Evolutionary conservation across 2,888 invertebrate genomes (phyloP).

Genomic region (Scaeva pyrastri): DNA sequence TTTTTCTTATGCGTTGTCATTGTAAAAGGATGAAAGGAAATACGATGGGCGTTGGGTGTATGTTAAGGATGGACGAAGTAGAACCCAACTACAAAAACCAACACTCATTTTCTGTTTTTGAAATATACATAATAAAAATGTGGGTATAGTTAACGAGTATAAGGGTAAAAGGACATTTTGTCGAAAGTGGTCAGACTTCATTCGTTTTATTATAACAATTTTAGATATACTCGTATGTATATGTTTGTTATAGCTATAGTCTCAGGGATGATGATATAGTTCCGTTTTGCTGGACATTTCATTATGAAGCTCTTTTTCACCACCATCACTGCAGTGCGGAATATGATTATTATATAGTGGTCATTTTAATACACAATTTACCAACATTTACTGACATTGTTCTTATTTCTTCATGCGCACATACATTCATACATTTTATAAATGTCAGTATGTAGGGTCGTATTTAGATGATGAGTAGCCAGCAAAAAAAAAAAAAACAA

Average conservation of each 20-base stretch:
- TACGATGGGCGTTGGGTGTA: background rate
- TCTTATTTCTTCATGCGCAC: background rate
- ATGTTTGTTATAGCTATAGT: constrained; percentile 5
- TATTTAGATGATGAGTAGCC: background rate
- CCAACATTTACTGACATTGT: background rate
- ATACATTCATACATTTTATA: too few species aligned
- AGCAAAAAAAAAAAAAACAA: background rate
- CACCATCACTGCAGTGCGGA: constrained; percentile 47
- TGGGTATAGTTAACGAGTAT: background rate
- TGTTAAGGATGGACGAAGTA: background rate
- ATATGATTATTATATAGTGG: constrained; percentile 47
- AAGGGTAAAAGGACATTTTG: constrained; percentile 56
- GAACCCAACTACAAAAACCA: background rate
- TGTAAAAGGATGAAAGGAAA: background rate
- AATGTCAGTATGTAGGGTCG: background rate
- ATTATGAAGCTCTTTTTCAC: constrained; percentile 34
- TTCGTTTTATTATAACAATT: constrained; percentile 37
- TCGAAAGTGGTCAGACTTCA: constrained; percentile 55
- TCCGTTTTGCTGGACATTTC: constrained; percentile 42
- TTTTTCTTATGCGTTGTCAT: constrained; percentile 11
- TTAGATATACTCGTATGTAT: too few species aligned
- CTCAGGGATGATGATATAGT: constrained; percentile 28
- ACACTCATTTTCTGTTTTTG: constrained; percentile 33
- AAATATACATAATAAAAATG: constrained; percentile 23
- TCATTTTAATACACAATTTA: constrained; percentile 5